A percentile compares a stretch with the other conserved stretches of the same genome.
Evolutionary conservation across 2,888 invertebrate species (phyloP).

Genomic region (Furcula furcula): DNA sequence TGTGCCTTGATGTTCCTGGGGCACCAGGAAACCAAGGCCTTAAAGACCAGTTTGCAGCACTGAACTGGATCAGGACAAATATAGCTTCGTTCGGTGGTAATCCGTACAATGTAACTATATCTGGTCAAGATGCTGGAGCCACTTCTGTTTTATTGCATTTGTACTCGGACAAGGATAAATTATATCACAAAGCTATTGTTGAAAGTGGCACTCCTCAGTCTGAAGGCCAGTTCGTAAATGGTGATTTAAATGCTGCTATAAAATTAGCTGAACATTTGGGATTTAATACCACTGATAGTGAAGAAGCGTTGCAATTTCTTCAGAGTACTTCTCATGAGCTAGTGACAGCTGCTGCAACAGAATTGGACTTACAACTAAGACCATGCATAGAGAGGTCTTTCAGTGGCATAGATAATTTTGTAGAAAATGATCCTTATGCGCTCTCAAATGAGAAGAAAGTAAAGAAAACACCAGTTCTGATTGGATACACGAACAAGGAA

Average conservation of each 20-base stretch:
- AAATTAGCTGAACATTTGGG: conserved; percentile 62
- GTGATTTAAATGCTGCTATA: conserved; percentile 52
- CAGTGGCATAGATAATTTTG: conserved; percentile 61
- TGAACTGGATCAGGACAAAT: conserved; percentile 64
- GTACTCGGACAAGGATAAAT: conserved; percentile 59
- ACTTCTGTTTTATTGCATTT: conserved; percentile 61
- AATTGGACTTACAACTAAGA: conserved; percentile 48
- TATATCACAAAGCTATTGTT: conserved; percentile 64
- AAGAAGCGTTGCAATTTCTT: conserved; percentile 58
- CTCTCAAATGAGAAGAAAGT: conserved; percentile 58
- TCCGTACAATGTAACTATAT: conserved; percentile 65
- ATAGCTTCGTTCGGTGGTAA: conserved; percentile 71
- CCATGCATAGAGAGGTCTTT: conserved; percentile 69
- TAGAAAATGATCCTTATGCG: conserved; percentile 57
- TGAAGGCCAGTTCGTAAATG: conserved; percentile 57
- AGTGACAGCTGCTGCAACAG: conserved; percentile 53
- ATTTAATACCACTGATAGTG: conserved; percentile 48
- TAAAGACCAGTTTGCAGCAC: conserved; percentile 64
- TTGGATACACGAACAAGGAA: conserved; percentile 63
- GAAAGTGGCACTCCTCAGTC: conserved; percentile 68
- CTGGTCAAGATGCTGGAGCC: conserved; percentile 66
- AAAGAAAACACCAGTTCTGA: conserved; percentile 56
- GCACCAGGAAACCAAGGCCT: conserved; percentile 71
- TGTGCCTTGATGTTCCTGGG: conserved; percentile 61
- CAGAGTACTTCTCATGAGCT: conserved; percentile 43